A percentile compares a stretch with the other conserved stretches of the same genome.
Evolutionary conservation across 1,140 invertebrate species (phyloP).

Genomic region (Drosophila hydei): DNA sequence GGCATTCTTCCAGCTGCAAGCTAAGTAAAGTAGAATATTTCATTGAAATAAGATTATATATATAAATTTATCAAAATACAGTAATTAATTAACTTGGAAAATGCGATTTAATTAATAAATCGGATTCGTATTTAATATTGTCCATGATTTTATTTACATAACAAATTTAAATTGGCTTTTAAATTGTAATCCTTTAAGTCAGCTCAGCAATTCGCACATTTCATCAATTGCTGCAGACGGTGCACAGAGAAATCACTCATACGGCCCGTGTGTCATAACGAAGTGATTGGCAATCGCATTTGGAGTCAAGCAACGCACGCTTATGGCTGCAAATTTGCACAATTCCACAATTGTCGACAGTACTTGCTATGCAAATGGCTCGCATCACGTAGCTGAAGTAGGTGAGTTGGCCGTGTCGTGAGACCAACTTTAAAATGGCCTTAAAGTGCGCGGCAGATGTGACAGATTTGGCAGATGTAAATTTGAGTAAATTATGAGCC

Average conservation of each 20-base stretch:
- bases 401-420: background rate
- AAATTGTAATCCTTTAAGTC: too few species aligned
- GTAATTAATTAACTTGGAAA: background rate
- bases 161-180: too few species aligned
- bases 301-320: slow-evolving; percentile 22
- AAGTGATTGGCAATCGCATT: slow-evolving; percentile 31
- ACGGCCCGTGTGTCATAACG: slow-evolving; percentile 14
- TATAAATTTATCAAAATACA: too few species aligned
- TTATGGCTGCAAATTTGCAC: slow-evolving; percentile 35
- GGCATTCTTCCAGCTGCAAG: too few species aligned
- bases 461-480: slow-evolving; percentile 44
- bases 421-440: slow-evolving; percentile 25
- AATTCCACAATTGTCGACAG: slow-evolving; percentile 9
- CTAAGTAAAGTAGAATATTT: too few species aligned
- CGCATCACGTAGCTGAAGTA: background rate
- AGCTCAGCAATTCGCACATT: too few species aligned
- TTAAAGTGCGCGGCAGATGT: slow-evolving; percentile 13
- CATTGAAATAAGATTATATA: too few species aligned
- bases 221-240: too few species aligned
- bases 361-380: slow-evolving; percentile 32
- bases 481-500: slow-evolving; percentile 55
- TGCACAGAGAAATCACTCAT: slow-evolving; percentile 15
- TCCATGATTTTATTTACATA: too few species aligned
- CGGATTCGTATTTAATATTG: too few species aligned
- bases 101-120: background rate